These are phyloP conservation scores for Thymallus thymallus DNA, from an alignment of 2,113 vertebrate genomes.

Conservation along the genomic window DNA sequence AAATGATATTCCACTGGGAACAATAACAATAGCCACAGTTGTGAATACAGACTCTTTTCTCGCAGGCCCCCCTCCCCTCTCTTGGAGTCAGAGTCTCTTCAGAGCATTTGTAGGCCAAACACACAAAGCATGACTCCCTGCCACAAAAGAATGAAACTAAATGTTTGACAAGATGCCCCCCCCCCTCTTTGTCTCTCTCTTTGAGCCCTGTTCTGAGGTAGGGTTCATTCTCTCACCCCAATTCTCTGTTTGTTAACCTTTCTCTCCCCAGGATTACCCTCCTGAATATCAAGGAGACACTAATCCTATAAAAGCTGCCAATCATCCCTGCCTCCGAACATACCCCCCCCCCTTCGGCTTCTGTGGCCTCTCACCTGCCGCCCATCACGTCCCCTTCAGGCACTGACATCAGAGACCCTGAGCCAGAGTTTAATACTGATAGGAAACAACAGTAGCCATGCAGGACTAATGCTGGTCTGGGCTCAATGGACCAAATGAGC, in stretches of 20 bases:
- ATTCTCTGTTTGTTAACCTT: slow-evolving; percentile 67
- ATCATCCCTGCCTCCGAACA: slow-evolving; percentile 48
- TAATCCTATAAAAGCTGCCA: slow-evolving; percentile 72
- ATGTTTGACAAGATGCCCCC: slow-evolving; percentile 64
- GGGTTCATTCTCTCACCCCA: slow-evolving; percentile 44
- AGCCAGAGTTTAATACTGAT: not conserved
- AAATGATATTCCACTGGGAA: slow-evolving; percentile 11
- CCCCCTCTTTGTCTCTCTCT: slow-evolving; percentile 18
- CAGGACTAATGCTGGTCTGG: not conserved
- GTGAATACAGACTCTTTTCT: slow-evolving; percentile 18
- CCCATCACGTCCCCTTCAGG: not conserved
- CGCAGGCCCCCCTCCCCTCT: not conserved
- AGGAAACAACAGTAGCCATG: not conserved
- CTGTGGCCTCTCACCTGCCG: slow-evolving; percentile 22
- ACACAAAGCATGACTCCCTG: slow-evolving; percentile 50
- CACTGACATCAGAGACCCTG: slow-evolving; percentile 4
- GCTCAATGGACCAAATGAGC: not conserved
- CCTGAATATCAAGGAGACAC: slow-evolving; percentile 68
- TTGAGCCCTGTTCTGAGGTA: slow-evolving; percentile 45
- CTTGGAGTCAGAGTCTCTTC: slow-evolving; percentile 17
- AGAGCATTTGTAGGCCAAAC: slow-evolving; percentile 48
- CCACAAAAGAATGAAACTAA: slow-evolving; percentile 60
- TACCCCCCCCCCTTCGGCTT: no score
- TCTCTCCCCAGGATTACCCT: slow-evolving; percentile 63
- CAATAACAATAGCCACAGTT: slow-evolving; percentile 9